These are phyloP conservation scores for Anolis sagrei DNA, from an alignment of 2,113 vertebrate species.

Conservation along the genomic window DNA sequence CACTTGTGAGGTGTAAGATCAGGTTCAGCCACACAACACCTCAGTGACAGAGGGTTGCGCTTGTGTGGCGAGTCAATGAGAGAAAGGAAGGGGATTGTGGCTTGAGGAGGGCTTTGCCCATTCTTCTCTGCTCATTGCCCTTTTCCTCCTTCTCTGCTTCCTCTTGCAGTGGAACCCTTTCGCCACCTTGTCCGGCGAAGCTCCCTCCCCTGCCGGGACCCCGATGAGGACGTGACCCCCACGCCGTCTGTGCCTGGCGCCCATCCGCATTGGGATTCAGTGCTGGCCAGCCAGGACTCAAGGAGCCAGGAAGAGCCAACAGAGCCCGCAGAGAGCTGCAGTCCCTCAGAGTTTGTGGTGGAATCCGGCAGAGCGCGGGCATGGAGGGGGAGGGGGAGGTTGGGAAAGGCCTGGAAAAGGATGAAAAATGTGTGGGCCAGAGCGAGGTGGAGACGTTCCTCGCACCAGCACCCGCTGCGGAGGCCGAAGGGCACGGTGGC, in stretches of 20 bases:
- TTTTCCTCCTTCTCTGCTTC: no score
- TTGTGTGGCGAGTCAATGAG: no score
- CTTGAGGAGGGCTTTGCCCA: no score
- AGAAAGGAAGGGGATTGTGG: no score
- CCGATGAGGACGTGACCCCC: slow-evolving; percentile 70
- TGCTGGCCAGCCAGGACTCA: background rate
- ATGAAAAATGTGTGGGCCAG: background rate
- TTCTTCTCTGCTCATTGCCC: no score
- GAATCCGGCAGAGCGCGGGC: background rate
- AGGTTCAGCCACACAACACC: no score
- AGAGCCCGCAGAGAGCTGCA: accelerated
- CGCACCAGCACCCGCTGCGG: accelerated
- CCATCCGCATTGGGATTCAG: slow-evolving; percentile 49
- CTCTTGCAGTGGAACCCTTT: slow-evolving; percentile 73
- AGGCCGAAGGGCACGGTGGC: slow-evolving; percentile 19
- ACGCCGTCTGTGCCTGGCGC: slow-evolving; percentile 55
- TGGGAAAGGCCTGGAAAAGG: no score
- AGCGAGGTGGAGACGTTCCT: slow-evolving; percentile 41
- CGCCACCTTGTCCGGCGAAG: slow-evolving; percentile 67
- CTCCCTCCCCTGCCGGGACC: slow-evolving; percentile 60
- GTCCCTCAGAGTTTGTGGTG: background rate
- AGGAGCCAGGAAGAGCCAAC: slow-evolving; percentile 28
- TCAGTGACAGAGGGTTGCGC: no score
- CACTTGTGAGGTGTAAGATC: no score
- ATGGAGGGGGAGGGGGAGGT: background rate